A percentile compares a stretch with the other conserved stretches of the same genome.
These are phyloP conservation scores for Eulemur macaco DNA, from an alignment of 2,113 vertebrate species.

Conservation along the genomic window DNA sequence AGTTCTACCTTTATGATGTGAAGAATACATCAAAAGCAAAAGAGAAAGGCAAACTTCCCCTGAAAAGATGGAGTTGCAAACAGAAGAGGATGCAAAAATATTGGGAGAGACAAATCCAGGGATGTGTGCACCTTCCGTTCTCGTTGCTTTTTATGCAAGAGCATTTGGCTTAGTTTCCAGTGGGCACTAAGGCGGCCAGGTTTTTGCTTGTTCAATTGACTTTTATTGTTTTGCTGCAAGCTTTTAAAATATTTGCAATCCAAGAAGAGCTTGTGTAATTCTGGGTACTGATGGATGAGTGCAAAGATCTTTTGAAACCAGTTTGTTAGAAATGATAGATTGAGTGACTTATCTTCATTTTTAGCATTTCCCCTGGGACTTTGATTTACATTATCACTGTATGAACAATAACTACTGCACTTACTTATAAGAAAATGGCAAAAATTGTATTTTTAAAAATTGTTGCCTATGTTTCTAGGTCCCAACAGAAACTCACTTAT, in stretches of 20 bases:
- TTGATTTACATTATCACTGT: conserved; percentile 26
- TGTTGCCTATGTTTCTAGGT: neutral
- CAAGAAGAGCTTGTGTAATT: conserved; percentile 51
- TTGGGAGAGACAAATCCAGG: neutral
- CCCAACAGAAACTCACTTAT: neutral
- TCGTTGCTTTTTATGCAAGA: conserved; percentile 50
- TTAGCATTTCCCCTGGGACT: conserved; percentile 23
- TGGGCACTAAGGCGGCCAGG: conserved; percentile 41
- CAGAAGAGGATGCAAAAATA: conserved; percentile 36
- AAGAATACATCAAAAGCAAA: conserved; percentile 17
- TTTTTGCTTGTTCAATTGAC: conserved; percentile 67
- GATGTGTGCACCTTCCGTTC: neutral
- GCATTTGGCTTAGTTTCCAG: conserved; percentile 60
- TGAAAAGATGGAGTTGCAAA: neutral
- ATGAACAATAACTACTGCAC: neutral
- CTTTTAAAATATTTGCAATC: conserved; percentile 69
- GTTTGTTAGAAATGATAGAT: conserved; percentile 61
- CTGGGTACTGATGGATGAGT: conserved; percentile 44
- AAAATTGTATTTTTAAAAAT: conserved; percentile 19
- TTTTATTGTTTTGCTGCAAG: conserved; percentile 67
- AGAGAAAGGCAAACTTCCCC: neutral
- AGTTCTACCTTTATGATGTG: neutral
- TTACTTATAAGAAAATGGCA: conserved; percentile 41
- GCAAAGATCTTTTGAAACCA: conserved; percentile 58
- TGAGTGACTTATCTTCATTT: neutral